phyloP scores from a whole-genome alignment of 2,113 vertebrate species.

The Toxostoma redivivum region DNA sequence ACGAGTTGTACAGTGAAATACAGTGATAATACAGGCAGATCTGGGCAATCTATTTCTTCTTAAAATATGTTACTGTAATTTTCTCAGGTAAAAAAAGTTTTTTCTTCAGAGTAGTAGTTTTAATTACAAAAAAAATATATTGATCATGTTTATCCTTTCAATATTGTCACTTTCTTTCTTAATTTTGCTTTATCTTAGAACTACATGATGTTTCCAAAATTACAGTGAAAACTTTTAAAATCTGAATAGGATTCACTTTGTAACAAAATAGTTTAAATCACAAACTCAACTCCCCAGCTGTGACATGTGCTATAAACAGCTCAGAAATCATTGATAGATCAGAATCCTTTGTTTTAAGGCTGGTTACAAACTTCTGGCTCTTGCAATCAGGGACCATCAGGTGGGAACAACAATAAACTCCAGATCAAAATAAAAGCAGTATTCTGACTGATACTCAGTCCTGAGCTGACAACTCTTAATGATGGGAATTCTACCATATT shows the following conservation, averaged over 20 bases:
- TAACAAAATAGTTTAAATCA: neutral
- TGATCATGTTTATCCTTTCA: neutral
- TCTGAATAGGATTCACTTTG: neutral
- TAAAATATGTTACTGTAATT: too few species aligned
- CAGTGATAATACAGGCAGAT: neutral
- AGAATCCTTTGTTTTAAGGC: neutral
- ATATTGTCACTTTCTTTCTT: rapidly evolving
- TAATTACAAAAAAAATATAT: neutral
- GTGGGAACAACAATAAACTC: neutral
- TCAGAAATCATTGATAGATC: neutral
- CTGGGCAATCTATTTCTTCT: neutral
- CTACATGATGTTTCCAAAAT: neutral
- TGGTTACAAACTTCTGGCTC: neutral
- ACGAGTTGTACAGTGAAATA: neutral
- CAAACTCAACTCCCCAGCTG: neutral
- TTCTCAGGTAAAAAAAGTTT: too few species aligned
- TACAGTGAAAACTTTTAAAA: neutral
- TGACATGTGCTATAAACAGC: neutral
- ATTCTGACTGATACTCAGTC: neutral
- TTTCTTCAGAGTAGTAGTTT: neutral
- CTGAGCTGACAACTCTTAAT: neutral
- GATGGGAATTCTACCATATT: neutral
- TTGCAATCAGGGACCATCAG: too few species aligned
- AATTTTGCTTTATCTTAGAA: neutral
- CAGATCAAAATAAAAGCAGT: neutral